A percentile compares a stretch with the other conserved stretches of the same genome.
Conservation (phyloP, 2,888 invertebrate genomes). For the Coleophora flavipennella region DNA sequence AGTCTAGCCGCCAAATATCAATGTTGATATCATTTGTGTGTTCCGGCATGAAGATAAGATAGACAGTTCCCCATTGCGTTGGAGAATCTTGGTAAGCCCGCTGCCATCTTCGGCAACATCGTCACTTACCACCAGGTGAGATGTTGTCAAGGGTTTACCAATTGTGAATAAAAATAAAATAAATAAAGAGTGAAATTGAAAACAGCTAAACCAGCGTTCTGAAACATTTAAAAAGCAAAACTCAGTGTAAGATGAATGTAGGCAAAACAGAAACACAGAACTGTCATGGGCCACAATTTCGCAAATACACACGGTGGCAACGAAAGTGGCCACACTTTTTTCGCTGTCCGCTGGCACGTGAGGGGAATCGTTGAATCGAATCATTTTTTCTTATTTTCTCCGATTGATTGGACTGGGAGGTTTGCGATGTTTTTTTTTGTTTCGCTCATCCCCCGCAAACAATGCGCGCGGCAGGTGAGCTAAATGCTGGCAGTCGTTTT, state of each 20-base stretch:
- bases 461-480: background rate
- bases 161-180: no score
- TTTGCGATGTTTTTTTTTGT: background rate
- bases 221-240: no score
- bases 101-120: no score
- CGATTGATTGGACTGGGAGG: slow-evolving; percentile 57
- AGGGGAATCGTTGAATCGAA: slow-evolving; percentile 42
- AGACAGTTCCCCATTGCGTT: no score
- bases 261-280: slow-evolving; percentile 22
- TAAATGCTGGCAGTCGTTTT: background rate
- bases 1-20: no score
- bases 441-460: background rate
- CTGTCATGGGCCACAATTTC: slow-evolving; percentile 21
- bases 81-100: no score
- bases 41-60: no score
- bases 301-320: slow-evolving; percentile 35
- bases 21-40: no score
- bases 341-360: slow-evolving; percentile 43
- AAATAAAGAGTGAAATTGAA: no score
- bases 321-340: slow-evolving; percentile 45
- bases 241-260: background rate
- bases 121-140: no score
- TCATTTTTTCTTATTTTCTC: slow-evolving; percentile 56
- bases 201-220: no score
- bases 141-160: no score